Base-by-base conservation (phyloP, 2,113 vertebrate genomes). In the Coryphaenoides rupestris region DNA sequence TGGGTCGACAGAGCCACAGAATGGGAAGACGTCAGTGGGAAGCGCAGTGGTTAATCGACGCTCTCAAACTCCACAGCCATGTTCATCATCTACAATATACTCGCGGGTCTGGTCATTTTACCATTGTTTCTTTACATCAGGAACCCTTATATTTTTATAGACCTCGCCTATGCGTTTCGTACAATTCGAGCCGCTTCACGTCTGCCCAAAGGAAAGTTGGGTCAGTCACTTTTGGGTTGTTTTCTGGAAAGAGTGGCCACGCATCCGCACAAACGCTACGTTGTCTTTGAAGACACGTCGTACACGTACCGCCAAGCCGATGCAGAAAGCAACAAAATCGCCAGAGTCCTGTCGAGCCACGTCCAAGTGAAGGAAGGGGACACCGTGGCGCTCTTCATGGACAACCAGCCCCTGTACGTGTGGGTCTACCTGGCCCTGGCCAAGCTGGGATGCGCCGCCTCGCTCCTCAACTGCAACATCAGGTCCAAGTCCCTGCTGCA, bases 381-480 rank as follows among this genome's bases (percentile, higher is more conserved):
- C 62, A 73, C 74, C 0, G 88, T 90, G 0, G 90, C 86, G 4
- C 59, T 93, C n/a, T 87, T 92, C 47, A 1, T 92, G n/a, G 73
- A 73, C 3, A 92, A 92, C n/a, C 77, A 90, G 33, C 90, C 92
- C 0, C 49, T 66, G 15, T 92, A 86, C 7, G 17, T 85, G 46
- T 92, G 88, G 87, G 62, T 84, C 16, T 92, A 86, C 87, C 28
- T 93, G 17, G 90, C 77, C 9, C 28, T 92, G 65, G 1, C 73
- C 5, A 93, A 93, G 71, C 60, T 93, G 17, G 90, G 91, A 54
- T 91, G 91, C 16, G 10, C 73, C 1, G 83, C 79, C 3, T 84
- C 90, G 6, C 75, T 92, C 0, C 66, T 93, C 40, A 92, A 93
- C 77, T 80, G 58, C 68, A 92, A 91, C 73, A 85, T 92, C 65